These are phyloP conservation scores for Notoglanidium macrostoma DNA, from an alignment of 2,797 vertebrate species.

Conservation along the genomic window DNA sequence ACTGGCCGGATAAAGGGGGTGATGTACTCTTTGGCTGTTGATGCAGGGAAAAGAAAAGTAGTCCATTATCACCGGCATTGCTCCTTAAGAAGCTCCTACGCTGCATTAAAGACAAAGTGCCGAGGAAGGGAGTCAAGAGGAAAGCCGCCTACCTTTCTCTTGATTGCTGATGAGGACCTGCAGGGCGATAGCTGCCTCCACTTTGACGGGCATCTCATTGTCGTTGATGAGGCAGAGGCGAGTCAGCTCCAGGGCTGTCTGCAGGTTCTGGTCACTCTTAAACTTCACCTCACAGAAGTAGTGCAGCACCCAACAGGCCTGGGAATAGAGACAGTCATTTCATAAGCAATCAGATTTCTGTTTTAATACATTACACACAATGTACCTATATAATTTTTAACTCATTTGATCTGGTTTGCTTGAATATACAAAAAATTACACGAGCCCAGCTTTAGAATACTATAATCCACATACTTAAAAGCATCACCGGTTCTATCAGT, in stretches of 20 bases:
- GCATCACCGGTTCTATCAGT: background rate
- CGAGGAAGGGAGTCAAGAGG: too few species aligned
- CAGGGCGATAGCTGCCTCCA: conserved; percentile 97
- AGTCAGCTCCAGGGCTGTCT: conserved; percentile 92
- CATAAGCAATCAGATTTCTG: background rate
- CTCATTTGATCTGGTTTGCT: background rate
- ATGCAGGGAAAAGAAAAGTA: background rate
- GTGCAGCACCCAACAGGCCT: conserved; percentile 99
- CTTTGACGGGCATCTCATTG: conserved; percentile 98
- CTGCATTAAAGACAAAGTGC: background rate
- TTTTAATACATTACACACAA: too few species aligned
- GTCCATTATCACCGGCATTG: background rate
- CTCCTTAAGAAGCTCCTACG: background rate
- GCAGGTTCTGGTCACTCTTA: conserved; percentile 97
- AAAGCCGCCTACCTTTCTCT: conserved; percentile 86
- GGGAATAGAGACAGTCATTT: background rate
- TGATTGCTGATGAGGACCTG: conserved; percentile 99
- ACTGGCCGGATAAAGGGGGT: conserved; percentile 95
- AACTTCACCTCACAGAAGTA: conserved; percentile 99
- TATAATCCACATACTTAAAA: background rate
- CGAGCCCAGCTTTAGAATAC: background rate
- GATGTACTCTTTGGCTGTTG: conserved; percentile 96
- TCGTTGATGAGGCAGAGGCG: conserved; percentile 95
- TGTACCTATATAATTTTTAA: too few species aligned
- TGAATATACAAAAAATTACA: background rate